Conservation (phyloP, 64 coral and sea anemone species). For the Montipora foliosa region DNA sequence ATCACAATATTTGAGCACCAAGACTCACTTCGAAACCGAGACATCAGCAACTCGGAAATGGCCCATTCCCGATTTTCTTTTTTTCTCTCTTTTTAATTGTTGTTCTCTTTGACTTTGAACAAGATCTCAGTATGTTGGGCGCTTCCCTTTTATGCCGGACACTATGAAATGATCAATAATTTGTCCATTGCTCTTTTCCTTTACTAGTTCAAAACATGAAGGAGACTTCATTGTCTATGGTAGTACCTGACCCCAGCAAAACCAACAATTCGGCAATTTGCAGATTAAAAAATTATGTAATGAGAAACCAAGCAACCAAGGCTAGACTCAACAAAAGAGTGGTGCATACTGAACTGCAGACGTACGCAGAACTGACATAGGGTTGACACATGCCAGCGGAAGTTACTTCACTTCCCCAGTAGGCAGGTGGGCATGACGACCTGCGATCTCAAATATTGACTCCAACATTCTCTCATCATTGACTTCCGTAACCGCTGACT, state of each 20-base stretch:
- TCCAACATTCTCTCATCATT: background rate
- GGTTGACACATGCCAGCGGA: background rate
- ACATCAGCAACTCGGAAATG: no score
- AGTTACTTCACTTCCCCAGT: background rate
- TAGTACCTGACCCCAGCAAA: background rate
- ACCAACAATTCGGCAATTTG: background rate
- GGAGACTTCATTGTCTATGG: no score
- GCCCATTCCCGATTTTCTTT: no score
- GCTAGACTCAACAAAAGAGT: background rate
- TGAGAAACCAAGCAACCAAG: background rate
- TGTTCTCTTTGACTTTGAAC: no score
- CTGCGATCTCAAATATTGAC: conserved; percentile 20
- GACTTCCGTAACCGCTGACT: conserved; percentile 13
- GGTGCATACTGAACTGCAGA: background rate
- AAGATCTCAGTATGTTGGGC: no score
- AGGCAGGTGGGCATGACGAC: conserved; percentile 27
- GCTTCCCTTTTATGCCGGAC: no score
- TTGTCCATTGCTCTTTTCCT: no score
- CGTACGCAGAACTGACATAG: conserved; percentile 24
- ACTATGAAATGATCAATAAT: no score
- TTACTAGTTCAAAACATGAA: no score
- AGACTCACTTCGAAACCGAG: no score
- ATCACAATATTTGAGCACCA: no score
- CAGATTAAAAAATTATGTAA: background rate
- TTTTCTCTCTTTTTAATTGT: no score